Conservation (phyloP, 2,888 invertebrate species). For the Stenoptilia bipunctidactyla region DNA sequence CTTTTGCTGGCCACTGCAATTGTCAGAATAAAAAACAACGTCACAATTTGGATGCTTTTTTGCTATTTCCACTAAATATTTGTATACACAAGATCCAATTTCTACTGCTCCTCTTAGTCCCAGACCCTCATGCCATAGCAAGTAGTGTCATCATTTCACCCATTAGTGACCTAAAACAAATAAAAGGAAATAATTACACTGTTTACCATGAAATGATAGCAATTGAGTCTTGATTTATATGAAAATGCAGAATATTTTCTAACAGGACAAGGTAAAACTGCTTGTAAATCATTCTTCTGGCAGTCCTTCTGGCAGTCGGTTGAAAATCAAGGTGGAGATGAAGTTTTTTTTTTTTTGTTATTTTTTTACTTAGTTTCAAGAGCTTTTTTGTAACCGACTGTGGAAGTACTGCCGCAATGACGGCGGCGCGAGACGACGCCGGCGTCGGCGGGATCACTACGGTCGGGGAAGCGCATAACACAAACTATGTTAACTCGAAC, state of each 20-base stretch:
- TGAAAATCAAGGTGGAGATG: too few species aligned
- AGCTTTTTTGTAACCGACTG: too few species aligned
- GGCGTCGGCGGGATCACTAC: too few species aligned
- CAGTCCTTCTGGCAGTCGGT: too few species aligned
- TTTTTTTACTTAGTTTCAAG: too few species aligned
- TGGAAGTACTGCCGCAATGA: too few species aligned
- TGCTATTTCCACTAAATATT: constrained; percentile 4
- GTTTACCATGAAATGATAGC: constrained; percentile 14
- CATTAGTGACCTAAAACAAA: too few species aligned
- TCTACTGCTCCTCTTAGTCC: constrained; percentile 7
- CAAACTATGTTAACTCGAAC: too few species aligned
- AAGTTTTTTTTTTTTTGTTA: too few species aligned
- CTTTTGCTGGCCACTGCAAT: constrained; percentile 12
- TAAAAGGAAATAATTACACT: too few species aligned
- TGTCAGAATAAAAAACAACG: constrained; percentile 11
- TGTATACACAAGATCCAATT: constrained; percentile 9
- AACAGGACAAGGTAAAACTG: constrained; percentile 14
- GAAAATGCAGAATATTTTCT: constrained; percentile 14
- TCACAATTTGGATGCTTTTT: constrained; percentile 9
- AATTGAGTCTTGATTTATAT: constrained; percentile 15
- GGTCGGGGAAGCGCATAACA: too few species aligned
- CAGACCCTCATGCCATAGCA: constrained; percentile 7
- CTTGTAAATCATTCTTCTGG: constrained; percentile 19
- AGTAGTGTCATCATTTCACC: constrained; percentile 1
- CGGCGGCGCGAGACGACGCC: too few species aligned